Evolutionary conservation across 2,113 vertebrate species (phyloP), one percentile per base, ranked within the genome.

Genomic region (Astatoreochromis straeleni): DNA sequence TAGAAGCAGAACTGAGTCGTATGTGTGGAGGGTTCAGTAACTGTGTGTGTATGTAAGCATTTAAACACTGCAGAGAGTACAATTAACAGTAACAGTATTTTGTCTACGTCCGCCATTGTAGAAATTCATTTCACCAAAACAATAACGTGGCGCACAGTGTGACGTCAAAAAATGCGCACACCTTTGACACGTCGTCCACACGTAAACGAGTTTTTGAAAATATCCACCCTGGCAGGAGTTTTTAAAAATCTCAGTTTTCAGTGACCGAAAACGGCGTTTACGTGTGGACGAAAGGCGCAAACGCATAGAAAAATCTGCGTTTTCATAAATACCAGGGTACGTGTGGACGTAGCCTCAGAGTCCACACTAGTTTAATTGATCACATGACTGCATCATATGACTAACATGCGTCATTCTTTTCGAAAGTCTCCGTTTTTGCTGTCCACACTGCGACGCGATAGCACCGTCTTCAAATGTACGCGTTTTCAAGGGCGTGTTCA

Each of bases 51-150:
- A 1, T 24, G 53, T 38, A 0, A 26, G 21, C 11, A 13, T 55
- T 55, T 54, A 54, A 12, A 54, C 11, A 55, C n/a, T 7, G n/a
- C 53, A 54, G 53, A 12, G n/a, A 5, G 7, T 0, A 3, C 0
- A 53, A 54, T 0, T 54, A 7, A 55, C 6, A 55, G 4, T 7
- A 24, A 54, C 53, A 54, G 0, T 0, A 0, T 40, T 40, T 40
- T 40, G 40, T 40, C 5, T 12, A 12, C 0, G 5, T 42, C 11
- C 40, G 11, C 40, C 11, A 42, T 24, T 55, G 21, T 55, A 24
- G 21, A 13, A 55, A 55, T 24, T 7, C 0, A 24, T 55, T 4
- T 55, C 53, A 55, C 6, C 0, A 0, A 55, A 55, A 55, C 11
- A 55, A 7, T 26, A 14, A 55, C 2, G 0, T 0, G 54, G 11